Conservation (phyloP, 1,140 invertebrate genomes). For the Lasioglossum albipes region DNA sequence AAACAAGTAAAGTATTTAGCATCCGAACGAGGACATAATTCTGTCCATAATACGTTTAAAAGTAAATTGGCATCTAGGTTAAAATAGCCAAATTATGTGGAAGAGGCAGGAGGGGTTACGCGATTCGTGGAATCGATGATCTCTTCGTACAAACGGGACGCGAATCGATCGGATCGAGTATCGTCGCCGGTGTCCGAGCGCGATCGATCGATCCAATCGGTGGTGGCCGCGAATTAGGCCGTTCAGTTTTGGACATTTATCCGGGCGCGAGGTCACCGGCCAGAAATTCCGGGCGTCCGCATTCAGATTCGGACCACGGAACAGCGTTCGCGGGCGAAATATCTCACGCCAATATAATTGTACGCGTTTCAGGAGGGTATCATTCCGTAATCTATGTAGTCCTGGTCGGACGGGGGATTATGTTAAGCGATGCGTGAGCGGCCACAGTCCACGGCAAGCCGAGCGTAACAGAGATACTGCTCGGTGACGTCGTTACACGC, state of each 20-base stretch:
- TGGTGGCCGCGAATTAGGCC: neutral
- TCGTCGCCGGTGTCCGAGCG: too few relatives aligned
- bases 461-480: constrained; percentile 77
- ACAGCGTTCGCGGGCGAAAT: constrained; percentile 41
- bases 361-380: constrained; percentile 62
- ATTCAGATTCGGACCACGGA: constrained; percentile 30
- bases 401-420: constrained; percentile 69
- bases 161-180: too few relatives aligned
- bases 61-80: too few relatives aligned
- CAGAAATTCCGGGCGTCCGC: constrained; percentile 17
- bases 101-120: too few relatives aligned
- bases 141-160: too few relatives aligned
- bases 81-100: too few relatives aligned
- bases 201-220: too few relatives aligned
- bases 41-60: too few relatives aligned
- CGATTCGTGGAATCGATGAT: too few relatives aligned
- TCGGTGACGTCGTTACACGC: constrained; percentile 72
- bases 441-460: constrained; percentile 75
- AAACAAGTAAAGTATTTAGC: too few relatives aligned
- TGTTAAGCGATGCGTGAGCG: constrained; percentile 78
- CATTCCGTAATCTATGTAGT: constrained; percentile 73
- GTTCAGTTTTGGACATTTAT: constrained; percentile 20
- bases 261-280: neutral
- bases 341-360: constrained; percentile 63
- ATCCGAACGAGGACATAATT: too few relatives aligned